Conservation (phyloP, 1,140 invertebrate species). For the Cepaea nemoralis region DNA sequence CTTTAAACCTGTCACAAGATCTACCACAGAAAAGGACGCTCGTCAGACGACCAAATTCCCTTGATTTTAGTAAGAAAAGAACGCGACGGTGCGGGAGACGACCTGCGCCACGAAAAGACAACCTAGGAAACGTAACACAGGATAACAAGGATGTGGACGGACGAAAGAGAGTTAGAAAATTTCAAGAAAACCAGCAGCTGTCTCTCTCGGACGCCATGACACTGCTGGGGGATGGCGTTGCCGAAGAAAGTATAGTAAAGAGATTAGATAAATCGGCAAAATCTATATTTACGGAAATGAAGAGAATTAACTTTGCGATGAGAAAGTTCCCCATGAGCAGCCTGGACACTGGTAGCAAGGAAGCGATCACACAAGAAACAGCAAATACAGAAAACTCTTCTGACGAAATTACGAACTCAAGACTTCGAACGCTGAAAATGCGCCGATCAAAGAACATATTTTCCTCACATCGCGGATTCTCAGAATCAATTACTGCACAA, state of each 20-base stretch:
- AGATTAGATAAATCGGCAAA: constrained; percentile 11
- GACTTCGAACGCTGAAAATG: not conserved
- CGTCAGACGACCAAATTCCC: not conserved
- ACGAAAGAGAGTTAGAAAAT: not conserved
- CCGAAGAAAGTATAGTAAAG: constrained; percentile 2
- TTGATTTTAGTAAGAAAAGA: constrained; percentile 22
- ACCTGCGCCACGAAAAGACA: not conserved
- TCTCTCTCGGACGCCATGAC: constrained; percentile 16
- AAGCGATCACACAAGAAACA: not conserved
- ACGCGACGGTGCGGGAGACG: not conserved
- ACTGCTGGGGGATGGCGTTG: not conserved
- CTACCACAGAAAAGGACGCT: not conserved
- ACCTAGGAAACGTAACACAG: not conserved
- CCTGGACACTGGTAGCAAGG: not conserved
- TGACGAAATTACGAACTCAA: not conserved
- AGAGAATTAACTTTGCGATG: constrained; percentile 24
- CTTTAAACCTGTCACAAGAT: not conserved
- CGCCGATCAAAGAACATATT: not conserved
- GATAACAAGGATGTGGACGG: not conserved
- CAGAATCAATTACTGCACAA: not conserved
- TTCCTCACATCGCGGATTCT: not conserved
- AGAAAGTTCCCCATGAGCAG: constrained; percentile 41
- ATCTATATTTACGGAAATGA: constrained; percentile 19
- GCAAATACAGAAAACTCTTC: not conserved
- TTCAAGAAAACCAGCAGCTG: not conserved